Base-by-base conservation (phyloP, 2,113 vertebrate species). In the Sclerurus mexicanus region DNA sequence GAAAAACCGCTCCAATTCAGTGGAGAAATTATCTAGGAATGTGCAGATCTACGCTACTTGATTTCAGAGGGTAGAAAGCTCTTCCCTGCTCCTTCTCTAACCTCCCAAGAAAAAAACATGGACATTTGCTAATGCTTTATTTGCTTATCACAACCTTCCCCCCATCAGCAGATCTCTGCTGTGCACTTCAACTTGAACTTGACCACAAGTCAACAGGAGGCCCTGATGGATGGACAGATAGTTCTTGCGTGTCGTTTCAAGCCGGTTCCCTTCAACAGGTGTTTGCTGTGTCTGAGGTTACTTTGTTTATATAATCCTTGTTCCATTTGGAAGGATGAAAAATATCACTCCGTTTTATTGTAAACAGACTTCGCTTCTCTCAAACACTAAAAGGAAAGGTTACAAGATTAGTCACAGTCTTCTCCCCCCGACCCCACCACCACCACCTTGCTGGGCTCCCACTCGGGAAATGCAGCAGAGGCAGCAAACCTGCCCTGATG, bases 251-350 rank as follows among this genome's bases (percentile, higher is more conserved):
- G 87, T 92, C 96, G 93, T 90, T 53, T 56, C 89, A 77, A 84
- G 88, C 91, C 69, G 4, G 63, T 89, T 95, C 96, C 95, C 95
- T 94, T 94, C 97, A 97, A 90, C 99, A 99, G 98, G 99, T 99
- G 99, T 99, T 99, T 97, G 98, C 98, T 98, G 98, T 98, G 98
- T 98, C 98, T 97, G 93, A 97, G 98, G 97, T 95, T 98, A 97
- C 98, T 98, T 96, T 99, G 98, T 98, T 98, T 98, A 99, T 94
- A 96, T 94, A 98, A 98, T 97, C 98, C 98, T 97, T 98, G 98
- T 98, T 99, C 98, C 97, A 98, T 98, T 98, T 98, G 98, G 98
- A 98, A 97, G 98, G 97, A 98, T 98, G 98, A 98, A 97, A 98
- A 98, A 98, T 98, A 96, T 97, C 96, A 33, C 97, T 77, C 83